These are phyloP conservation scores for Drosophila nr. perissopoda DNA, from an alignment of 2,888 invertebrate genomes.

Conservation along the genomic window DNA sequence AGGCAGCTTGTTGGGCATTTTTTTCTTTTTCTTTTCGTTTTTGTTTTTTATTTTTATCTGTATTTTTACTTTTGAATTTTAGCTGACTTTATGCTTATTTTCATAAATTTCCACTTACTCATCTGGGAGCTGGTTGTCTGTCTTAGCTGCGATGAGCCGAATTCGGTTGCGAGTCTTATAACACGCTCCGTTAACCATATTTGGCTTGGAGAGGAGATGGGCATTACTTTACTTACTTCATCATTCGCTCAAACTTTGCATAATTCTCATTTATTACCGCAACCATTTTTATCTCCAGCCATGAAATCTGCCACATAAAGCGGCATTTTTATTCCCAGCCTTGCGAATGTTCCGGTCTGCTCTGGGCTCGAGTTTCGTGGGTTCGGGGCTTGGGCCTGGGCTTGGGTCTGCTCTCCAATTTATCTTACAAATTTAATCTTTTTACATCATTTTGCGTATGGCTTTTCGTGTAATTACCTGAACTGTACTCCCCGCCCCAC, in stretches of 20 bases:
- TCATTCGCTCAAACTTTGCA: slow-evolving; percentile 78
- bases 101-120: slow-evolving; percentile 79
- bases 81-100: slow-evolving; percentile 62
- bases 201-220: slow-evolving; percentile 58
- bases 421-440: slow-evolving; percentile 79
- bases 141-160: slow-evolving; percentile 14
- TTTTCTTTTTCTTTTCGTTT: slow-evolving; percentile 36
- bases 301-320: slow-evolving; percentile 64
- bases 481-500: slow-evolving; percentile 15
- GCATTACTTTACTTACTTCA: slow-evolving; percentile 67
- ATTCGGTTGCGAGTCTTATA: slow-evolving; percentile 59
- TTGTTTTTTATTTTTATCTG: slow-evolving; percentile 44
- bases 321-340: slow-evolving; percentile 67
- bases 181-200: slow-evolving; percentile 79
- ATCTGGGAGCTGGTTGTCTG: slow-evolving; percentile 37
- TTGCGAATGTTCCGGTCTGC: slow-evolving; percentile 59
- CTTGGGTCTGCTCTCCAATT: slow-evolving; percentile 62
- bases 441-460: slow-evolving; percentile 77
- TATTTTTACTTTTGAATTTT: slow-evolving; percentile 66
- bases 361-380: slow-evolving; percentile 4
- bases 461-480: slow-evolving; percentile 78
- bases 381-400: slow-evolving; percentile 1
- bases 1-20: slow-evolving; percentile 54
- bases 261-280: slow-evolving; percentile 78
- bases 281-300: slow-evolving; percentile 67